phyloP scores from a whole-genome alignment of 2,888 invertebrate genomes.

The Clunio marinus region DNA sequence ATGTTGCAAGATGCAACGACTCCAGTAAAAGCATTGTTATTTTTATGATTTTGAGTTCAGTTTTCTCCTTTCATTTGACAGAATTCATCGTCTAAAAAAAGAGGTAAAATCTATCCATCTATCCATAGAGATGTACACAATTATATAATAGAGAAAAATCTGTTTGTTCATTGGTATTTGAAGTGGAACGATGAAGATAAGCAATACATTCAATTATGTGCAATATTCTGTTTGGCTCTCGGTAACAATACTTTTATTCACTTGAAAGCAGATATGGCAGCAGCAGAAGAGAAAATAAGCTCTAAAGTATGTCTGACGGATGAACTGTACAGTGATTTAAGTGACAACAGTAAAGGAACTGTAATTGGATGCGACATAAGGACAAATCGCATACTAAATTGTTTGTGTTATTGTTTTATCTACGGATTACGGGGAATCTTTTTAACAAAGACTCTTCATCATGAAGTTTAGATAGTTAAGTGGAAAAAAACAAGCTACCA shows the following conservation, averaged over 20 bases:
- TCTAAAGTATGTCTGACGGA: background rate
- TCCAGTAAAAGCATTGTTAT: too few species aligned
- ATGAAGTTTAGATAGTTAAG: too few species aligned
- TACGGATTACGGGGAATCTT: too few species aligned
- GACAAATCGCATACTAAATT: too few species aligned
- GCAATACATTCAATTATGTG: conserved; percentile 35
- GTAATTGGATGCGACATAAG: background rate
- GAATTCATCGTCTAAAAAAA: background rate
- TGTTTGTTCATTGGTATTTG: conserved; percentile 30
- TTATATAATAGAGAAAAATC: conserved; percentile 19
- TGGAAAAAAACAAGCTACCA: too few species aligned
- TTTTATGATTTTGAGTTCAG: background rate
- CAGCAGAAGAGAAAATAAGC: background rate
- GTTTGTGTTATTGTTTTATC: too few species aligned
- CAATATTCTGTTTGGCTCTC: conserved; percentile 20
- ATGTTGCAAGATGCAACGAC: too few species aligned
- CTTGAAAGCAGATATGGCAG: background rate
- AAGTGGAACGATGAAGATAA: conserved; percentile 36
- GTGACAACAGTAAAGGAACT: background rate
- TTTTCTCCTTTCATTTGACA: conserved; percentile 8
- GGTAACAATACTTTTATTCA: background rate
- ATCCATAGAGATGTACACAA: background rate
- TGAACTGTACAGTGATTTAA: background rate
- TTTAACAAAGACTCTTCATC: too few species aligned
- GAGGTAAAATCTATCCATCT: background rate